Evolutionary conservation across 2,888 invertebrate genomes (phyloP).

Genomic region (Operophtera brumata): DNA sequence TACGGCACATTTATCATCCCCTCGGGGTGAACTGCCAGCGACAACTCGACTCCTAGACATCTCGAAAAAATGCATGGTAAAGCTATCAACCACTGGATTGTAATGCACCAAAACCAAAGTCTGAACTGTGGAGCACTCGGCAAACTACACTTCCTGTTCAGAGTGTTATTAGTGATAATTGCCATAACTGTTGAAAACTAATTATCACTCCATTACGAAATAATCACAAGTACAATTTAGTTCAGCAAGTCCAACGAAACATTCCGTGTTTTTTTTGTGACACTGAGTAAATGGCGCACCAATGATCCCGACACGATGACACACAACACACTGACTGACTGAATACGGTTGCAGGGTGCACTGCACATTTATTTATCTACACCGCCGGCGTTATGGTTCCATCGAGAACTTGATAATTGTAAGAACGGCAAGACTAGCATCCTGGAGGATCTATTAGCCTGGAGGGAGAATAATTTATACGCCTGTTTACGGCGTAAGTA

Average conservation of each 20-base stretch:
- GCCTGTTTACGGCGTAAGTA: conserved; percentile 55
- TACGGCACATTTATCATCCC: conserved; percentile 80
- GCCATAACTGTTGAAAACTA: conserved; percentile 57
- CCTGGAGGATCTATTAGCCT: conserved; percentile 35
- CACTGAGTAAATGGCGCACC: conserved; percentile 71
- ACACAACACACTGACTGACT: conserved; percentile 70
- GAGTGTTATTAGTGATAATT: conserved; percentile 49
- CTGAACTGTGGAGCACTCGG: conserved; percentile 55
- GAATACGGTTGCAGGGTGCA: conserved; percentile 45
- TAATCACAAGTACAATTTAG: conserved; percentile 49
- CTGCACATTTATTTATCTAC: conserved; percentile 52
- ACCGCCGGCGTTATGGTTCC: conserved; percentile 32
- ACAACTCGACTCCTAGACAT: conserved; percentile 54
- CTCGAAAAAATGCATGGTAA: conserved; percentile 62
- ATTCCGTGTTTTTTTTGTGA: conserved; percentile 62
- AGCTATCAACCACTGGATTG: conserved; percentile 59
- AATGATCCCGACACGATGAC: conserved; percentile 67
- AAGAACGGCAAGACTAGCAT: conserved; percentile 38
- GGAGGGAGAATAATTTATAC: conserved; percentile 54
- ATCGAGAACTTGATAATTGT: conserved; percentile 36
- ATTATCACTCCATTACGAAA: conserved; percentile 65
- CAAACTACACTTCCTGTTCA: conserved; percentile 57
- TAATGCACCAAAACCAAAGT: conserved; percentile 65
- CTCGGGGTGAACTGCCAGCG: conserved; percentile 71
- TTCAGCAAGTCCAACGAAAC: conserved; percentile 53